Percentiles rank a stretch among this genome's conserved stretches.
Conservation (phyloP, 2,888 invertebrate species). For the Dorcus parallelipipedus region DNA sequence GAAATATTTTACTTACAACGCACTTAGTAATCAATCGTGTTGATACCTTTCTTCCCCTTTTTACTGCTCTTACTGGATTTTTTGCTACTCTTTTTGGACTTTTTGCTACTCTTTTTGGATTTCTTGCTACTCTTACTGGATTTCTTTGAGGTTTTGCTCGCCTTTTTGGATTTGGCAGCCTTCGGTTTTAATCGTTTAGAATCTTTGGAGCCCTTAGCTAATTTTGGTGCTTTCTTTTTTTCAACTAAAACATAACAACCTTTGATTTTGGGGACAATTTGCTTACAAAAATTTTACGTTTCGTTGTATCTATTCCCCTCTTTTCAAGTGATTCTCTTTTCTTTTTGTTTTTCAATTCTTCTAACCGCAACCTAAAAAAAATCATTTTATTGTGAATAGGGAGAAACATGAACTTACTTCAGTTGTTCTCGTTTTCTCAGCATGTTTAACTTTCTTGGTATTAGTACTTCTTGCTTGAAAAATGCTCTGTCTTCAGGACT, state of each 20-base stretch:
- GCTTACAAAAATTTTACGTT: no score
- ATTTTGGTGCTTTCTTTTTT: not conserved
- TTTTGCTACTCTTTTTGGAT: constrained; percentile 8
- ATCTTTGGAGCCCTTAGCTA: not conserved
- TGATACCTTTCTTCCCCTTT: constrained; percentile 13
- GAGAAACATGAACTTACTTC: constrained; percentile 17
- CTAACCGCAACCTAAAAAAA: constrained; percentile 2
- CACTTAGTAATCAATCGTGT: no score
- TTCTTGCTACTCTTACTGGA: constrained; percentile 7
- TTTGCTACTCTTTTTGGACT: constrained; percentile 14
- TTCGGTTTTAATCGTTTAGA: not conserved
- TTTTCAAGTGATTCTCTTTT: not conserved
- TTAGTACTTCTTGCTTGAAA: constrained; percentile 26
- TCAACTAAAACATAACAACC: not conserved
- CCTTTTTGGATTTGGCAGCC: no score
- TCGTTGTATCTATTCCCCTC: no score
- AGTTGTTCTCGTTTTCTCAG: constrained; percentile 21
- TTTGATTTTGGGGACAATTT: no score
- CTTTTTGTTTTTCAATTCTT: constrained; percentile 4
- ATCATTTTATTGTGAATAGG: not conserved
- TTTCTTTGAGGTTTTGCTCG: not conserved
- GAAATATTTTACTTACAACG: not conserved
- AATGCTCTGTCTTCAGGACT: constrained; percentile 22
- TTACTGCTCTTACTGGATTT: constrained; percentile 13
- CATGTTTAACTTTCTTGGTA: constrained; percentile 25